A percentile compares a stretch with the other conserved stretches of the same genome.
These are phyloP conservation scores for Sphenopsis melanotis DNA, from an alignment of 2,797 vertebrate species.

Conservation along the genomic window DNA sequence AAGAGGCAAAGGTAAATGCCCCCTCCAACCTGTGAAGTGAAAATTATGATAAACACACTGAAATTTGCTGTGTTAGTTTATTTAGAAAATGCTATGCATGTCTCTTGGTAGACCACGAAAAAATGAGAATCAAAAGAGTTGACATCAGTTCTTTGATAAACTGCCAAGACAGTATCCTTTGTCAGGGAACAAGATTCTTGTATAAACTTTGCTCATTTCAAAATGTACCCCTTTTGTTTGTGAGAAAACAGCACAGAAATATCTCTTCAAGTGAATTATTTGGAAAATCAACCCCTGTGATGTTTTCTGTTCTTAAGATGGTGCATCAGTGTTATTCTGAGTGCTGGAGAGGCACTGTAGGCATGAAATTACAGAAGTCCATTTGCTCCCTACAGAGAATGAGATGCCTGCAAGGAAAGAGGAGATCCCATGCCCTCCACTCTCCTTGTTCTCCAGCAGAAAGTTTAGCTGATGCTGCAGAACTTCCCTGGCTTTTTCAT, in stretches of 20 bases:
- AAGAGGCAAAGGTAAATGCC: background rate
- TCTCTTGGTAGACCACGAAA: background rate
- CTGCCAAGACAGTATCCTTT: background rate
- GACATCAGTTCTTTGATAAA: background rate
- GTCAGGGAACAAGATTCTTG: background rate
- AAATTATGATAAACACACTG: background rate
- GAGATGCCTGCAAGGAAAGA: background rate
- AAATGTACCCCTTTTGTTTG: background rate
- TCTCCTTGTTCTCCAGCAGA: background rate
- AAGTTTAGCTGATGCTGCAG: slow-evolving; percentile 21
- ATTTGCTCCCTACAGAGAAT: background rate
- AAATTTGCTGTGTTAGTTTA: background rate
- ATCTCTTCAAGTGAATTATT: background rate
- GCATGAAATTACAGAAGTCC: background rate
- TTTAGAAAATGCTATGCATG: background rate
- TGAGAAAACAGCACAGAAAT: background rate
- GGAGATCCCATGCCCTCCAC: background rate
- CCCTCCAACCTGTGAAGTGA: background rate
- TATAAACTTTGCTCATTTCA: background rate
- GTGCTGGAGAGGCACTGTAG: background rate
- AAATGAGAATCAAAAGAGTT: background rate
- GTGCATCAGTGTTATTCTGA: background rate
- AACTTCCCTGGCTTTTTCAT: background rate
- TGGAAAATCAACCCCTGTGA: background rate
- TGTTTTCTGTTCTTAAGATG: background rate